Evolutionary conservation across 2,113 vertebrate species (phyloP), one percentile per base, ranked within the genome.

Genomic region (Barnardius zonarius): DNA sequence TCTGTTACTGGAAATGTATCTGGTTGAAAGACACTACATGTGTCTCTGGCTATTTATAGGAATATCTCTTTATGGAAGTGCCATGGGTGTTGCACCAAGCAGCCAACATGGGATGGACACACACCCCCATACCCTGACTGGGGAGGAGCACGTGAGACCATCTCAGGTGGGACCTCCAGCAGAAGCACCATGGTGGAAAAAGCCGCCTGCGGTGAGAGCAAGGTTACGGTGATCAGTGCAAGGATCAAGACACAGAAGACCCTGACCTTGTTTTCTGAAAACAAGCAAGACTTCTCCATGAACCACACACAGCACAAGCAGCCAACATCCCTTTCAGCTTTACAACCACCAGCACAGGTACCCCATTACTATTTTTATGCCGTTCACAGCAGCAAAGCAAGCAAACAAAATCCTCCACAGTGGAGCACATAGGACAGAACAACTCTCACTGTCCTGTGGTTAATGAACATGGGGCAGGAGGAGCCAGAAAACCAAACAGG

Each of bases 61-160:
- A 68, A 77, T 35, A 41, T 78, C 84, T 74, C 86, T 37, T 41
- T 72, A 43, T 10, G 61, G 86, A 78, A 93, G 57, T 0, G 3
- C 51, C 30, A 41, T 0, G 14, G 66, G 76, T n/a, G 64, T 37
- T 35, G 13, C 4, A 62, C 8, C 30, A 33, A 69, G 46, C 61
- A 48, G 43, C 28, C 4, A 5, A 59, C 5, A 39, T 0, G 2
- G 55, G 63, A 67, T 9, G 61, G 64, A 44, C 52, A 54, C 10
- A 1, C 2, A 1, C 31, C 30, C 20, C 11, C 17, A 19, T 4
- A 35, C 8, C 7, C 37, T 39, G 27, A 30, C 4, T 1, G 0
- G 31, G 67, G 28, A 69, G 43, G 8, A 70, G 43, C 43, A 51
- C 8, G 17, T 0, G 1, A 66, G 41, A 46, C 30, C 12, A 16